These are phyloP conservation scores for Cebidichthys violaceus DNA, from an alignment of 2,113 vertebrate genomes.

Conservation along the genomic window DNA sequence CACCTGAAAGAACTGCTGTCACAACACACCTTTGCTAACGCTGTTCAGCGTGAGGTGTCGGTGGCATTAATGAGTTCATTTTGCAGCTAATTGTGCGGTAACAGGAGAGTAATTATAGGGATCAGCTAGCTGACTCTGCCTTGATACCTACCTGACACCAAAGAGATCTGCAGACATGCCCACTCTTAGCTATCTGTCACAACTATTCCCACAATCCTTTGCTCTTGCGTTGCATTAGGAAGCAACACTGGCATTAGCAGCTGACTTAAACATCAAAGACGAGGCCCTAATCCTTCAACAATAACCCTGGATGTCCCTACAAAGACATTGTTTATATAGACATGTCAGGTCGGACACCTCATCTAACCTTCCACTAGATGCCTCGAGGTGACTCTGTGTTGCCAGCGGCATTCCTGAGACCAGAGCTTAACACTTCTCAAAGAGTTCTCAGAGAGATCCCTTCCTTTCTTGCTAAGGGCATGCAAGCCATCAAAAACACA, in stretches of 20 bases:
- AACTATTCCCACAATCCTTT: constrained; percentile 72
- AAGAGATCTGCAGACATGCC: constrained; percentile 42
- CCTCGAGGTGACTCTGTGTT: constrained; percentile 71
- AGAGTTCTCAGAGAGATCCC: constrained; percentile 36
- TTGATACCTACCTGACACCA: constrained; percentile 53
- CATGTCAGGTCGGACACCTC: constrained; percentile 86
- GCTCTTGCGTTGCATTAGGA: constrained; percentile 61
- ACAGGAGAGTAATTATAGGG: constrained; percentile 63
- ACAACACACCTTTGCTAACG: constrained; percentile 27
- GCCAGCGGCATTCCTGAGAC: constrained; percentile 83
- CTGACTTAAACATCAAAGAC: constrained; percentile 86
- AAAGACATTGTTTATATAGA: constrained; percentile 85
- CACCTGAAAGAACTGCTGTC: constrained; percentile 39
- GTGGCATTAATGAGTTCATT: constrained; percentile 59
- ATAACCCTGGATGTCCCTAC: constrained; percentile 80
- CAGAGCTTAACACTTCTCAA: constrained; percentile 46
- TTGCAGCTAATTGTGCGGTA: constrained; percentile 63
- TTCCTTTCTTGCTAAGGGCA: constrained; percentile 26
- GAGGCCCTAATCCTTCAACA: constrained; percentile 81
- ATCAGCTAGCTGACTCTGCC: constrained; percentile 40
- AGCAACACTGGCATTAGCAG: constrained; percentile 79
- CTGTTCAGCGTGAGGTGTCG: constrained; percentile 28
- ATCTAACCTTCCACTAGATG: constrained; percentile 81
- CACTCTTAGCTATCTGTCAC: constrained; percentile 40
- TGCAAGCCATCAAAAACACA: constrained; percentile 21